These are phyloP conservation scores for Leptobrachium ailaonicum DNA, from an alignment of 2,113 vertebrate species.

Conservation along the genomic window DNA sequence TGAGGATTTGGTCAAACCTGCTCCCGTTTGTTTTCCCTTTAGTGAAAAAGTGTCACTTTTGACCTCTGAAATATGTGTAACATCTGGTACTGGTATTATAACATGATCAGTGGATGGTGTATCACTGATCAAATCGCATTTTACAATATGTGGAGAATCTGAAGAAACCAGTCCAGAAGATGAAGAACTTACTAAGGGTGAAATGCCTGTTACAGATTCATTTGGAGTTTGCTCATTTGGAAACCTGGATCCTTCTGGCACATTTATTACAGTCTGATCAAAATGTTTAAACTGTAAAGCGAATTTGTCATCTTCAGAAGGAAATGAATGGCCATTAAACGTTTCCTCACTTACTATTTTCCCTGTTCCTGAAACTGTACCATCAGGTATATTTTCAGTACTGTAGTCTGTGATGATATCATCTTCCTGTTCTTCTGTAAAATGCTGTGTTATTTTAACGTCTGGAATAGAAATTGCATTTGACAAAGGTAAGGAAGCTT, in stretches of 20 bases:
- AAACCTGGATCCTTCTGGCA: background rate
- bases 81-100: constrained; percentile 71
- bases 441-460: constrained; percentile 96
- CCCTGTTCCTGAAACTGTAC: constrained; percentile 78
- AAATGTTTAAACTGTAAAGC: constrained; percentile 74
- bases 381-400: constrained; percentile 76
- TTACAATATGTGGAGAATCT: constrained; percentile 47
- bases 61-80: constrained; percentile 52
- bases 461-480: constrained; percentile 91
- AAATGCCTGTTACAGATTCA: background rate
- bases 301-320: constrained; percentile 75
- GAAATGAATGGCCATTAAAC: constrained; percentile 68
- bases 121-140: constrained; percentile 35
- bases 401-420: constrained; percentile 77
- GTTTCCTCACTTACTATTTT: constrained; percentile 68
- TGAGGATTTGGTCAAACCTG: no score
- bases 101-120: constrained; percentile 62
- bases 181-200: background rate
- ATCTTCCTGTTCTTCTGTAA: constrained; percentile 90
- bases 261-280: background rate
- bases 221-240: background rate
- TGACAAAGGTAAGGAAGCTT: constrained; percentile 70
- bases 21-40: constrained; percentile 49
- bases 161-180: constrained; percentile 52
- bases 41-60: constrained; percentile 43